Conservation (phyloP, 2,888 invertebrate species). For the Idaea aversata region DNA sequence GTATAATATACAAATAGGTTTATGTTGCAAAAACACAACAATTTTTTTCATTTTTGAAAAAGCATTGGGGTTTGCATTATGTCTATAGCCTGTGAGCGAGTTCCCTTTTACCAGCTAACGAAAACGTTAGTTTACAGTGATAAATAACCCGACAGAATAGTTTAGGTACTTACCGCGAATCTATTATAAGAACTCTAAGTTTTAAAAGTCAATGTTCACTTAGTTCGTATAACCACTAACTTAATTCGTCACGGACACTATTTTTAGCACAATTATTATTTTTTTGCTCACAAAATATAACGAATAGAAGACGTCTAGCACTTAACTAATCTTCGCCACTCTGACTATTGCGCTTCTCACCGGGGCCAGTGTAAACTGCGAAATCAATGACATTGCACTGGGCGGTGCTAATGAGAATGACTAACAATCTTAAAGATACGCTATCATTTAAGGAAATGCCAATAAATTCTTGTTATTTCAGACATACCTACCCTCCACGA, state of each 20-base stretch:
- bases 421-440: conserved; percentile 22
- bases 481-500: neutral
- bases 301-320: neutral
- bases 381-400: conserved; percentile 33
- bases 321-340: conserved; percentile 5
- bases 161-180: neutral
- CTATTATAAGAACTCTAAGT: neutral
- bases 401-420: conserved; percentile 41
- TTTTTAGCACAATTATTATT: neutral
- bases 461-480: conserved; percentile 8
- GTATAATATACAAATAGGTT: too few relatives aligned
- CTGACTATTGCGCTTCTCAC: conserved; percentile 6
- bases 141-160: too few relatives aligned
- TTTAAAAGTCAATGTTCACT: neutral
- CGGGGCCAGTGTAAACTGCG: conserved; percentile 18
- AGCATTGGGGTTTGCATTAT: too few relatives aligned
- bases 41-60: too few relatives aligned
- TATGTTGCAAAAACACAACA: too few relatives aligned
- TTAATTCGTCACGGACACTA: neutral
- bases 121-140: too few relatives aligned
- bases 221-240: neutral
- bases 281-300: neutral
- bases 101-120: too few relatives aligned
- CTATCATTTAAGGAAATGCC: conserved; percentile 14
- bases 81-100: too few relatives aligned